phyloP scores from a whole-genome alignment of 2,888 invertebrate species.

The Caenorhabditis panamensis region DNA sequence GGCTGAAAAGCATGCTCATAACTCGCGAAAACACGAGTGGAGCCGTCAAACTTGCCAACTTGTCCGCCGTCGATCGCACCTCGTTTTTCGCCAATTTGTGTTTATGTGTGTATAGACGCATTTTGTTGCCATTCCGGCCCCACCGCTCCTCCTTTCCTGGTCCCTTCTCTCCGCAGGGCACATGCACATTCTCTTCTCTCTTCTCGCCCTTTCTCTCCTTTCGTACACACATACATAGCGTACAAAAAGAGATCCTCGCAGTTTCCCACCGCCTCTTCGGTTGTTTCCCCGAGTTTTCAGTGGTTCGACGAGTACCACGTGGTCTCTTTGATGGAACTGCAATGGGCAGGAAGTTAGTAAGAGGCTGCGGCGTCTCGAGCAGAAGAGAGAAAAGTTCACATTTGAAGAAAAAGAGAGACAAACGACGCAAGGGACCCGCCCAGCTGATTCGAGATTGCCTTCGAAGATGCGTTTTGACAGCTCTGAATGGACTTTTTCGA shows the following conservation, averaged over 20 bases:
- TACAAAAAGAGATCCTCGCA: conserved; percentile 40
- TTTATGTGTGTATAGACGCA: conserved; percentile 20
- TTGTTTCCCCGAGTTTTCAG: neutral
- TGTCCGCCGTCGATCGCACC: conserved; percentile 13
- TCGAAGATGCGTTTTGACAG: neutral
- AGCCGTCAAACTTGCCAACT: conserved; percentile 1
- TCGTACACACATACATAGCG: conserved; percentile 48
- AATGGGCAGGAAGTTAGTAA: neutral
- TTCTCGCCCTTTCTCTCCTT: neutral
- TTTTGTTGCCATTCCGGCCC: conserved; percentile 43
- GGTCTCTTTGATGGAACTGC: neutral
- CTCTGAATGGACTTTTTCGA: neutral
- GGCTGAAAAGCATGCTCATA: conserved; percentile 11
- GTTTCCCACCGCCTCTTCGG: conserved; percentile 7
- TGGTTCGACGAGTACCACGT: neutral
- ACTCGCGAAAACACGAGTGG: neutral
- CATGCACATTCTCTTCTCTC: neutral
- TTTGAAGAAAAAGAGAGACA: neutral
- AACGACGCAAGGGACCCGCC: neutral
- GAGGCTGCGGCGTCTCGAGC: neutral
- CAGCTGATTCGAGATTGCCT: neutral
- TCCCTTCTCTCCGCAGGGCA: neutral
- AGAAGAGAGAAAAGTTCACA: neutral
- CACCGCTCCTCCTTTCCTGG: neutral
- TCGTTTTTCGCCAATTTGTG: conserved; percentile 47